Evolutionary conservation across 1,140 invertebrate species (phyloP), one percentile per base, ranked within the genome.

Genomic region (Panulirus ornatus): DNA sequence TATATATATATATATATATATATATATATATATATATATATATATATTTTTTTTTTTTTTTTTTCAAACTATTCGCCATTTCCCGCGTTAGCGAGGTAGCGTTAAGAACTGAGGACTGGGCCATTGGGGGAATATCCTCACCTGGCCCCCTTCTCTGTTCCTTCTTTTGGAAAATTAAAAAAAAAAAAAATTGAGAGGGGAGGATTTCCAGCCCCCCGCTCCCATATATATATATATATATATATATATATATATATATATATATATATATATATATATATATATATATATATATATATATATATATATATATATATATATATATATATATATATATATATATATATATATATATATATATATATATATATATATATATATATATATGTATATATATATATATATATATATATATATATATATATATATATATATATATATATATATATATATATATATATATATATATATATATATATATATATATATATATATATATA

Each of bases 381-480:
- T n/a, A 34, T 34, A 34, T 73, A 5, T 30, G 27, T 42, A 75
- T 75, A 75, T 75, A 75, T 75, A 75, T 75, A 75, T 75, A 75
- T 75, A 75, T 75, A 38, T 40, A 19, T 75, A 73, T 73, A 73
- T 73, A 73, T 73, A 73, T 73, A 73, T 73, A 73, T 73, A 73
- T 73, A 73, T 73, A 73, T 73, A 73, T 73, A 73, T 73, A 73
- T 73, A 73, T 73, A 73, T 73, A 73, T 73, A 73, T 73, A 73
- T 73, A 73, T 73, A 73, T 73, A 73, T 73, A 73, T 73, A 73
- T 73, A 73, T 73, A 36, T 73, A 73, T 73, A 73, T 73, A 73
- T 73, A 73, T 73, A 73, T 73, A 73, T 73, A 36, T 36, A 73
- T 58, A 58, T 58, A 58, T 58, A 58, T 58, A 58, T 58, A 58